Base-by-base conservation (phyloP, 2,113 vertebrate species). In the Phalacrocorax pelagicus region DNA sequence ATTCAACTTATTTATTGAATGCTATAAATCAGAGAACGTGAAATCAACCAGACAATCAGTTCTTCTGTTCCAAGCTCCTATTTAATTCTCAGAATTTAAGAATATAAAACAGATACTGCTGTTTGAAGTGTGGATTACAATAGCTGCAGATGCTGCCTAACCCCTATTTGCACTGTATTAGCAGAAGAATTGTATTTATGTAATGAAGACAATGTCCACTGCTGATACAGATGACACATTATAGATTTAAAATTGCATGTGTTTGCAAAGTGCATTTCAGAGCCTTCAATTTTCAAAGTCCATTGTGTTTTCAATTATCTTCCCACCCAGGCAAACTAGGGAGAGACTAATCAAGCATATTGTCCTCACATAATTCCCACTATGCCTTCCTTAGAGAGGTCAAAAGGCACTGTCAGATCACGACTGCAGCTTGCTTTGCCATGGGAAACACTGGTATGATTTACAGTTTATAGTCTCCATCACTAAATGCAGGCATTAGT, bases 241-340 rank as follows among this genome's bases (percentile, higher is more conserved):
- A 93, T 92, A 96, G 94, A 97, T 96, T 96, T 92, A 88, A 97
- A 97, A 95, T 86, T 83, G 91, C 77, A 79, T 80, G 79, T 90
- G 75, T 96, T 96, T 95, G 92, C 65, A 94, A 93, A 96, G 90
- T 69, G 61, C 80, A 83, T 91, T 93, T 95, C 75, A 95, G 92
- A 96, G 82, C 86, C 74, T 93, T 89, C 86, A 74, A 78, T 91
- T 93, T 96, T 81, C 73, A 84, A 90, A 91, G 88, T 79, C 93
- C 87, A 92, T 96, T 96, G 95, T 96, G 92, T 87, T 96, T 97
- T 97, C 96, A 96, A 96, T 97, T 97, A 95, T 94, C 94, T 97
- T 95, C 84, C 92, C 94, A 94, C 96, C 69, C 92, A 78, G 84
- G 88, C 81, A 95, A 97, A 95, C 88, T 83, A 92, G 71, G 58